phyloP scores from a whole-genome alignment of 2,797 vertebrate species.

The Petrocephalus sullivani region DNA sequence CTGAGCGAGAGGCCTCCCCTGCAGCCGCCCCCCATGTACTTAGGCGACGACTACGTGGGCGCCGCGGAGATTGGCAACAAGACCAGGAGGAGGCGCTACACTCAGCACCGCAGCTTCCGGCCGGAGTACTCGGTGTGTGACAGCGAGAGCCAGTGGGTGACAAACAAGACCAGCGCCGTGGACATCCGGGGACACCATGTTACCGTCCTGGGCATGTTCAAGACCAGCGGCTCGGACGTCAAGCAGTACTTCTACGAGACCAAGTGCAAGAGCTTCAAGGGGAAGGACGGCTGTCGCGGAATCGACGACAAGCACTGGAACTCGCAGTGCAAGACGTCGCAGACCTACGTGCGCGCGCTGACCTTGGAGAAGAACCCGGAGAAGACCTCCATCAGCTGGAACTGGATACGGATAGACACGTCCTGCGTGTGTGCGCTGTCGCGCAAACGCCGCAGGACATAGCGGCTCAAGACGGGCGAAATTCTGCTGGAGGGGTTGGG shows the following conservation, averaged over 20 bases:
- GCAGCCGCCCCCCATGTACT: conserved; percentile 84
- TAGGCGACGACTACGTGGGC: conserved; percentile 78
- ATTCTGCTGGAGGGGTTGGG: conserved; percentile 34
- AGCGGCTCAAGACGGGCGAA: conserved; percentile 42
- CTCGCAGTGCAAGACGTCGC: conserved; percentile 94
- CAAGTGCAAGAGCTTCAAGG: conserved; percentile 71
- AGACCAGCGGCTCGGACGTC: conserved; percentile 69
- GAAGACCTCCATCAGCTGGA: conserved; percentile 75
- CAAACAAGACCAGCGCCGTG: conserved; percentile 80
- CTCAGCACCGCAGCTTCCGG: conserved; percentile 81
- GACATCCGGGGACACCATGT: conserved; percentile 78
- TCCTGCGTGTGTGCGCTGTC: conserved; percentile 94
- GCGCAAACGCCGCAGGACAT: conserved; percentile 84
- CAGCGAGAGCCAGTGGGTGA: conserved; percentile 90
- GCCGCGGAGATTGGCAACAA: conserved; percentile 62
- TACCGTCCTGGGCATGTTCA: conserved; percentile 79
- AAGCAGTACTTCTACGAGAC: conserved; percentile 98
- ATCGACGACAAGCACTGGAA: conserved; percentile 98
- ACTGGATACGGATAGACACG: conserved; percentile 97
- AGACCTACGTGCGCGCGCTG: conserved; percentile 87
- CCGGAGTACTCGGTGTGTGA: conserved; percentile 95
- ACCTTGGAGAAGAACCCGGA: conserved; percentile 72
- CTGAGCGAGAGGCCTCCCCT: conserved; percentile 80
- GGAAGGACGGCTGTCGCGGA: conserved; percentile 84
- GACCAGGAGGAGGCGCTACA: conserved; percentile 79